Conservation (phyloP, 2,113 vertebrate genomes). For the Siniperca knerii region DNA sequence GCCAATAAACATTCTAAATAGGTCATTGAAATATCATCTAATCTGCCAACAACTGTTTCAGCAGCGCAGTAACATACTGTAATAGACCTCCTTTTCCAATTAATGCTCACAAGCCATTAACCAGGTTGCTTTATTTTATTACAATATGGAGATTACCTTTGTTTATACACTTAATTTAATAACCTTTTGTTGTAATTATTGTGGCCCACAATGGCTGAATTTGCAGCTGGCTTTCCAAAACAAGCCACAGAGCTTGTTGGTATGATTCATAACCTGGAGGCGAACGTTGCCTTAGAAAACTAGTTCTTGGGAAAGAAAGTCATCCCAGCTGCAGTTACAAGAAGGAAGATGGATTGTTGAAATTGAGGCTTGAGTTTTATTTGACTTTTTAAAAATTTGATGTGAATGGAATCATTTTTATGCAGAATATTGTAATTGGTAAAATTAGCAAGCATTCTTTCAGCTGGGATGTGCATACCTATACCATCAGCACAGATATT, state of each 20-base stretch:
- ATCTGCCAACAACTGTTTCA: background rate
- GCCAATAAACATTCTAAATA: background rate
- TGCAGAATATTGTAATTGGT: background rate
- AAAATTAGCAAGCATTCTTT: background rate
- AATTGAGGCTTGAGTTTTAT: background rate
- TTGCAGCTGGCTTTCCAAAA: background rate
- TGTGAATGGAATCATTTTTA: background rate
- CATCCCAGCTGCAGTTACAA: background rate
- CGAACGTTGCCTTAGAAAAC: background rate
- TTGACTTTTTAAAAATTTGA: background rate
- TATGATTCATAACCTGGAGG: background rate
- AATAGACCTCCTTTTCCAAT: constrained; percentile 1
- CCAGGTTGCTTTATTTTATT: constrained; percentile 7
- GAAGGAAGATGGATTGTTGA: background rate
- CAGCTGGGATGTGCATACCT: background rate
- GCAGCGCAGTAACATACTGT: background rate
- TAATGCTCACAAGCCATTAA: constrained; percentile 11
- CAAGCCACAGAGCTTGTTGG: constrained; percentile 1
- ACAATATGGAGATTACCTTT: background rate
- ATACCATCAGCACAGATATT: background rate
- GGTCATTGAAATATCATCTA: background rate
- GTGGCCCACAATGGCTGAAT: background rate
- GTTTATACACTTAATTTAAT: constrained; percentile 18
- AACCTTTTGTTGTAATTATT: constrained; percentile 25
- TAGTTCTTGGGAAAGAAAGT: background rate